Base-by-base conservation (phyloP, 2,113 vertebrate species). In the Gopherus flavomarginatus region DNA sequence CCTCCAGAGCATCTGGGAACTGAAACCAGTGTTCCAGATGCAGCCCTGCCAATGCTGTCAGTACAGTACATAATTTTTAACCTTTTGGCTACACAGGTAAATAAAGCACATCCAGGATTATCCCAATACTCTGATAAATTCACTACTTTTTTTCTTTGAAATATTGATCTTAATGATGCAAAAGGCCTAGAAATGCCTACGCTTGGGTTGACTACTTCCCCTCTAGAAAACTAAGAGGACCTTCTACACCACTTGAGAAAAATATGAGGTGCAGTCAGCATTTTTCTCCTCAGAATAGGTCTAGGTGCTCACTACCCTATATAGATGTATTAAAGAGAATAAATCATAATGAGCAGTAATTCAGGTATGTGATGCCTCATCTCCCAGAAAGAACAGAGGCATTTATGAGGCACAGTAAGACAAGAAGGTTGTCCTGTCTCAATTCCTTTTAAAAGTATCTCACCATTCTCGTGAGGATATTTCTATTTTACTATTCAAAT, bases 401-500 rank as follows among this genome's bases (percentile, higher is more conserved):
- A 57, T 35, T 78, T 57, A 81, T 44, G 5, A 57, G 42, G 13
- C 26, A 82, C 86, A 47, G 16, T 62, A 83, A 80, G 75, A 24
- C 56, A 94, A 93, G 65, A 57, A 11, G 3, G 44, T 0, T 21
- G 1, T 24, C 47, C 26, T 50, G 89, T 6, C 29, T 86, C 85
- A 35, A n/a, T 87, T 87, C 44, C 69, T 54, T 89, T 24, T 42
- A 21, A 93, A 80, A 6, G 9, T 72, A 52, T 86, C 90, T 35
- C 56, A 53, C 16, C 56, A 27, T 24, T 91, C 81, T 90, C 42
- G 86, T 81, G 50, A 75, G 92, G 38, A 85, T 9, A 44, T 80
- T 86, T 93, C 4, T 50, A 27, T 2, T 47, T 54, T 21, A 44
- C 0, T 0, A 91, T 72, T 35, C 2, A 16, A 96, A 92, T 1